Base-by-base conservation (phyloP, 1,140 invertebrate species). In the Drosophila auraria region DNA sequence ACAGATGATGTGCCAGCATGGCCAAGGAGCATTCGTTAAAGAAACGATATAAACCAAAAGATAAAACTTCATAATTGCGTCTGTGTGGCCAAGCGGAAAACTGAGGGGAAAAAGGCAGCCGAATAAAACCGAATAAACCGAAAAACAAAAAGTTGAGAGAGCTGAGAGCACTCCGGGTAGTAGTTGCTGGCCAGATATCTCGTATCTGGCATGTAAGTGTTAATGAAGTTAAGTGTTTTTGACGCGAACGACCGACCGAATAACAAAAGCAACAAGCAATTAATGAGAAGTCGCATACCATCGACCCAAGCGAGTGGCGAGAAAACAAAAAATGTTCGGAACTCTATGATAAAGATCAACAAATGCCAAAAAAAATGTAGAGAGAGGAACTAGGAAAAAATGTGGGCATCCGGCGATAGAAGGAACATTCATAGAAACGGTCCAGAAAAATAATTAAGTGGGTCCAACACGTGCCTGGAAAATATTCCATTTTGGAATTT, bases 161-260 rank as follows among this genome's bases (percentile, higher is more conserved):
- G 65, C 58, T 47, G 49, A 40, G 54, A 20, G 9, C 30, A 36
- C 49, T 40, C 11, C 23, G 17, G 27, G 42, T 36, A 38, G 68
- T 62, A 56, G 75, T 47, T 69, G 68, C 36, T 59, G 63, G 71
- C 58, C 63, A 78, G 75, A 80, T 74, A 66, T 77, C 54, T 82
- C 82, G 75, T 91, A 86, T 90, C 86, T 90, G 61, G 76, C 86
- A 86, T 90, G 86, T 90, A 90, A 90, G 86, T 90, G 86, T 90
- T 90, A 90, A 90, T 90, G 86, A 90, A 90, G 86, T 80, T 90
- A 90, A 90, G 86, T 91, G 86, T 90, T 90, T 90, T 90, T 86
- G 82, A 86, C 82, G 86, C 79, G 71, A 80, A 84, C 57, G 64
- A 82, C 54, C 36, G 53, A 53, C 73, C 70, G 58, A 81, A 64